These are phyloP conservation scores for Molanna angustata DNA, from an alignment of 2,888 invertebrate genomes.

Conservation along the genomic window DNA sequence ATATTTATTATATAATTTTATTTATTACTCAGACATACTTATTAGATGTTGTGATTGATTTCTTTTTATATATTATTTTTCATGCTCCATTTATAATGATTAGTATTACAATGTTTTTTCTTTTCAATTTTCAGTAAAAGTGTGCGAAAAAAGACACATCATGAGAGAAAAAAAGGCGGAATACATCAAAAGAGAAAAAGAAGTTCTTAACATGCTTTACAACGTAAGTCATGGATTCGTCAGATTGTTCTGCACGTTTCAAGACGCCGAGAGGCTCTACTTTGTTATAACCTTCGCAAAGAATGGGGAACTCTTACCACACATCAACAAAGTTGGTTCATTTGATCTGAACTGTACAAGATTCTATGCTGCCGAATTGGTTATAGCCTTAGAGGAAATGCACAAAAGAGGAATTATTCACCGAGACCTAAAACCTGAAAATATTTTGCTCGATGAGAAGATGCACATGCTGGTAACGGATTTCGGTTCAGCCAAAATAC, in stretches of 20 bases:
- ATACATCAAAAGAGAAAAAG: constrained; percentile 92
- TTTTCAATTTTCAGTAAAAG: constrained; percentile 76
- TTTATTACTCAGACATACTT: no score
- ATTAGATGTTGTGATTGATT: no score
- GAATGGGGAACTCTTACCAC: constrained; percentile 90
- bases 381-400: constrained; percentile 88
- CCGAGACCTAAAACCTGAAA: constrained; percentile 97
- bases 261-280: constrained; percentile 88
- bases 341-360: constrained; percentile 87
- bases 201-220: constrained; percentile 83
- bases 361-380: constrained; percentile 93
- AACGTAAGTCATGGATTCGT: constrained; percentile 85
- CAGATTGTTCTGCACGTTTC: constrained; percentile 93
- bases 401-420: constrained; percentile 88
- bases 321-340: constrained; percentile 86
- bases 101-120: no score
- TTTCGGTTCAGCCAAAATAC: constrained; percentile 93
- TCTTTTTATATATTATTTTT: no score
- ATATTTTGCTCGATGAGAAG: constrained; percentile 90
- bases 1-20: no score
- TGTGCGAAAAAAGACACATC: constrained; percentile 94
- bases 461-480: constrained; percentile 97
- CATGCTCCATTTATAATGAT: no score
- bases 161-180: constrained; percentile 90
- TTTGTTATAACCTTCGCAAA: constrained; percentile 95